phyloP scores from a whole-genome alignment of 2,888 invertebrate species.

The Thecocarcelia acutangulata region DNA sequence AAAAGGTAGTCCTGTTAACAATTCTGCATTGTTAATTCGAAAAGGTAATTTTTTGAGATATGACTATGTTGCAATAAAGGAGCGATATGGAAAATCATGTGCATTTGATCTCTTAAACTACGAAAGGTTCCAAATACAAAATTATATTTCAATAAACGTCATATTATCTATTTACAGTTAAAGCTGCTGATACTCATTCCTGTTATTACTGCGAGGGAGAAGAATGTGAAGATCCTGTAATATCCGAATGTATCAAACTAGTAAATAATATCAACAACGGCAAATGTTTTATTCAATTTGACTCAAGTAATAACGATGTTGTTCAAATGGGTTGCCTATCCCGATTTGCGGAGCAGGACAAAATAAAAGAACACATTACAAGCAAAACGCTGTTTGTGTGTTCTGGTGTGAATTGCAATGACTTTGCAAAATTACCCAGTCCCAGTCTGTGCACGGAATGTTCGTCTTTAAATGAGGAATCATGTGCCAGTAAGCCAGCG shows the following conservation, averaged over 20 bases:
- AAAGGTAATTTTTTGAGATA: too few relatives aligned
- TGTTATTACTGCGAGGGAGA: constrained; percentile 64
- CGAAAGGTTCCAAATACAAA: too few relatives aligned
- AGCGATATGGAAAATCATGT: too few relatives aligned
- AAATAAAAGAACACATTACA: constrained; percentile 60
- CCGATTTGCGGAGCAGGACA: constrained; percentile 46
- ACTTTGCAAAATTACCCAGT: constrained; percentile 64
- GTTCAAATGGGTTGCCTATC: constrained; percentile 71
- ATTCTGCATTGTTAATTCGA: too few relatives aligned
- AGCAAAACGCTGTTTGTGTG: constrained; percentile 68
- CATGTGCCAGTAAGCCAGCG: constrained; percentile 68
- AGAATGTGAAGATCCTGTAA: constrained; percentile 66
- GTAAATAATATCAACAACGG: constrained; percentile 36
- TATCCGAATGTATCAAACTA: constrained; percentile 40
- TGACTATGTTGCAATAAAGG: too few relatives aligned
- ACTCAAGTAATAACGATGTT: constrained; percentile 45
- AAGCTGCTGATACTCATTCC: constrained; percentile 43
- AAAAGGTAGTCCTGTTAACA: too few relatives aligned
- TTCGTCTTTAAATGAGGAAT: constrained; percentile 61
- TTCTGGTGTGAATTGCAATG: constrained; percentile 70
- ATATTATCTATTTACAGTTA: constrained; percentile 25
- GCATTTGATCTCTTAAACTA: too few relatives aligned
- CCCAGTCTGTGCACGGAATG: constrained; percentile 68
- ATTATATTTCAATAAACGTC: too few relatives aligned
- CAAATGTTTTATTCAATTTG: constrained; percentile 71